Percentiles rank a stretch among this genome's conserved stretches.
phyloP scores from a whole-genome alignment of 2,113 vertebrate species.

The Phaethon lepturus region DNA sequence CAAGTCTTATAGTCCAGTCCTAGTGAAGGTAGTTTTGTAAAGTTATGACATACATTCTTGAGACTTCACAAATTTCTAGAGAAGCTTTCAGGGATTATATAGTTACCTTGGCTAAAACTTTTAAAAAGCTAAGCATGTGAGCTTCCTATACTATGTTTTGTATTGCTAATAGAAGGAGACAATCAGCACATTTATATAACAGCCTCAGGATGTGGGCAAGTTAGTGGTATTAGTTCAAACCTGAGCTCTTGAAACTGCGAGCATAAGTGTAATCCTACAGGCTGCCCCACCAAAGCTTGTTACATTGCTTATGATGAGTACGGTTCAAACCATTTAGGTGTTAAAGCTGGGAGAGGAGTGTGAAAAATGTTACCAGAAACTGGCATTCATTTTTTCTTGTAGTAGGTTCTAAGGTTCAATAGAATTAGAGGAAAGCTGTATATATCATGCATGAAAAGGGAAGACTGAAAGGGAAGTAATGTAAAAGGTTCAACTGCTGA shows the following conservation, averaged over 20 bases:
- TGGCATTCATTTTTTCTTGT: neutral
- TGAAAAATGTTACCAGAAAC: neutral
- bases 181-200: neutral
- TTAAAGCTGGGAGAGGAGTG: neutral
- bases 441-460: neutral
- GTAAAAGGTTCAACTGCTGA: neutral
- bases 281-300: neutral
- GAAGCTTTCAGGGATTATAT: neutral
- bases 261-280: neutral
- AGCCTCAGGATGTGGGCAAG: neutral
- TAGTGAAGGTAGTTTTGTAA: conserved; percentile 1
- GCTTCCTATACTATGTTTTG: neutral
- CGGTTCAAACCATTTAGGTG: neutral
- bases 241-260: neutral
- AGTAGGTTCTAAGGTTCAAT: neutral
- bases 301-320: neutral
- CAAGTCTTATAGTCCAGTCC: conserved; percentile 86
- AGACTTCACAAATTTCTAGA: neutral
- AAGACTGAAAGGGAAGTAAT: neutral
- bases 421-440: neutral
- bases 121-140: neutral
- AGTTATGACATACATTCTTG: neutral
- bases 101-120: neutral
- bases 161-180: neutral
- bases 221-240: neutral